A percentile compares a stretch with the other conserved stretches of the same genome.
phyloP scores from a whole-genome alignment of 2,797 vertebrate genomes.

The Pitangus sulphuratus region DNA sequence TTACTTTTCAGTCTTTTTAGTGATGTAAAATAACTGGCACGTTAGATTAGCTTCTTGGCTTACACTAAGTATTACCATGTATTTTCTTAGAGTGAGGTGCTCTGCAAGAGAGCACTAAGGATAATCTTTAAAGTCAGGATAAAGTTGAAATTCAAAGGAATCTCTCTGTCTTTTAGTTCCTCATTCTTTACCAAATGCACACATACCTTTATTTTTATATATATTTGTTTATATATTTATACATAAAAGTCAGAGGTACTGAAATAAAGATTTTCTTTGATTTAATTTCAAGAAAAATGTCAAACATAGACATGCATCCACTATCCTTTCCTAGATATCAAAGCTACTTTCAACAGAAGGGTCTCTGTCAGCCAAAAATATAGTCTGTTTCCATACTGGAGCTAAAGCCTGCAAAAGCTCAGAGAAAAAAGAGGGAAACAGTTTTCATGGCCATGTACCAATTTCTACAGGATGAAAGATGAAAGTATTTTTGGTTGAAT shows the following conservation, averaged over 20 bases:
- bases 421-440: background rate
- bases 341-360: conserved; percentile 62
- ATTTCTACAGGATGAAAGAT: conserved; percentile 60
- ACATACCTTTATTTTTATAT: background rate
- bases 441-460: conserved; percentile 60
- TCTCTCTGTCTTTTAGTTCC: background rate
- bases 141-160: conserved; percentile 22
- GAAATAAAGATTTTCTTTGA: conserved; percentile 40
- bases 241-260: background rate
- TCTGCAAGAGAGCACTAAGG: background rate
- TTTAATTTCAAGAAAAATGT: conserved; percentile 47
- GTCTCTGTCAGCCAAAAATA: conserved; percentile 55
- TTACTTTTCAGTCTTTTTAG: background rate
- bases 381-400: conserved; percentile 48
- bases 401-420: conserved; percentile 51
- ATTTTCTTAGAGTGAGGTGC: background rate
- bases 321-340: conserved; percentile 56
- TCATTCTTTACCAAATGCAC: background rate
- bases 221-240: background rate
- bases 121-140: background rate
- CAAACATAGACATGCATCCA: background rate
- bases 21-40: background rate
- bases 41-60: background rate
- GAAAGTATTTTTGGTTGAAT: conserved; percentile 56
- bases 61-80: background rate